These are phyloP conservation scores for Amyelois transitella DNA, from an alignment of 1,140 invertebrate genomes.

Conservation along the genomic window DNA sequence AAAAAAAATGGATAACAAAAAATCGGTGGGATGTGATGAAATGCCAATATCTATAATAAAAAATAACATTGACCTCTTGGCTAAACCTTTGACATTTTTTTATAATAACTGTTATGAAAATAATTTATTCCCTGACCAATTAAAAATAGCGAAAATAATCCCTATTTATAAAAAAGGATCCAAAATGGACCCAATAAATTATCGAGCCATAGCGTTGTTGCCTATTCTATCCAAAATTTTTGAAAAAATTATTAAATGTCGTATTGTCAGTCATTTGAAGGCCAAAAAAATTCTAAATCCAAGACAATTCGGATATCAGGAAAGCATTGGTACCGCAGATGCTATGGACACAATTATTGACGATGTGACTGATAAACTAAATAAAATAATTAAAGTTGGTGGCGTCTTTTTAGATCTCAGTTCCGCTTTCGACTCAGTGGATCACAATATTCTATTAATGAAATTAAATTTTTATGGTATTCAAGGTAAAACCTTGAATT, in stretches of 20 bases:
- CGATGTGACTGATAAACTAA: conserved; percentile 2
- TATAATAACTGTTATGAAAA: neutral
- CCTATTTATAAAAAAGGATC: conserved; percentile 1
- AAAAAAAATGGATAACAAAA: too few species aligned
- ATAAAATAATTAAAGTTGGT: conserved; percentile 2
- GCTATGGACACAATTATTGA: conserved; percentile 1
- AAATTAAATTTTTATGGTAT: conserved; percentile 12
- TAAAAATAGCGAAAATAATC: conserved; percentile 1
- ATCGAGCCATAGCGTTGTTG: neutral
- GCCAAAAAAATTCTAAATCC: neutral
- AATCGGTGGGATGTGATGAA: too few species aligned
- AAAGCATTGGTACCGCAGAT: neutral
- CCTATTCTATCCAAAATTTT: neutral
- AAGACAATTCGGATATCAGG: conserved; percentile 9
- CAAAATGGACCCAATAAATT: neutral
- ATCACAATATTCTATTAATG: conserved; percentile 3
- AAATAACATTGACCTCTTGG: too few species aligned
- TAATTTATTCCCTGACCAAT: conserved; percentile 2
- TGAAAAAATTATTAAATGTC: neutral
- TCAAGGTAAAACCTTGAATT: neutral
- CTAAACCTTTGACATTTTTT: neutral
- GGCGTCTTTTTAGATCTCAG: conserved; percentile 12
- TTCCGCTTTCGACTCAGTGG: conserved; percentile 11
- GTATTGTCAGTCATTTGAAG: neutral
- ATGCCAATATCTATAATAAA: too few species aligned